Conservation (phyloP, 2,797 vertebrate genomes). For the Columba guinea region DNA sequence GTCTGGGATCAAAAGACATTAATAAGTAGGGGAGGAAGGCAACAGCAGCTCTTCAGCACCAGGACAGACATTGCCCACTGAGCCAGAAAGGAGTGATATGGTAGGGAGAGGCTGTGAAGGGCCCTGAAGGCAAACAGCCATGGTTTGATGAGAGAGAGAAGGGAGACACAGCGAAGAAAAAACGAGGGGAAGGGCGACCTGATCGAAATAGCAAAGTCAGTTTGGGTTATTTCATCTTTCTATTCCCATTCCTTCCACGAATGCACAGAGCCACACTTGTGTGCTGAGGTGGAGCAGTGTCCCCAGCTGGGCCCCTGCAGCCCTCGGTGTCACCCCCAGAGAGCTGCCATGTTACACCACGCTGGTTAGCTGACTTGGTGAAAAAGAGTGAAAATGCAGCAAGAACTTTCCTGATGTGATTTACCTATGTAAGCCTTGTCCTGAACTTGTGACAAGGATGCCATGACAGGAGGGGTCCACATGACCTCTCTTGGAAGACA, state of each 20-base stretch:
- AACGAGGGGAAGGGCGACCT: background rate
- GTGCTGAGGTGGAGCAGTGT: background rate
- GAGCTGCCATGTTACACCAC: background rate
- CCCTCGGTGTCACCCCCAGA: background rate
- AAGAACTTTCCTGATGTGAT: background rate
- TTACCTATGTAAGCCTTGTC: background rate
- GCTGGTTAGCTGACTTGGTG: accelerated
- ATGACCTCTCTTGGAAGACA: background rate
- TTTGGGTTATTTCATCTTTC: background rate
- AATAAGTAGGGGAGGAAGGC: background rate
- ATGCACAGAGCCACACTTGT: background rate
- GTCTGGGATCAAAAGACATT: background rate
- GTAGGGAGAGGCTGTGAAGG: background rate
- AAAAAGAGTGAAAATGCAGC: background rate
- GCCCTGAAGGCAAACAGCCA: background rate
- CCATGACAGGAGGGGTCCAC: background rate
- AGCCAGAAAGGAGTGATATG: accelerated
- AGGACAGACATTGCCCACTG: background rate
- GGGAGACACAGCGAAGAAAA: background rate
- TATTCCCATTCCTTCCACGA: background rate
- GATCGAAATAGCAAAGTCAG: background rate
- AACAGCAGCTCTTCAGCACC: background rate
- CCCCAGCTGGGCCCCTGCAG: background rate
- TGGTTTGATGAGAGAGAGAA: background rate
- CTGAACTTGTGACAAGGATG: background rate